A percentile compares a stretch with the other conserved stretches of the same genome.
Conservation (phyloP, 2,113 vertebrate species). For the Lota lota region DNA sequence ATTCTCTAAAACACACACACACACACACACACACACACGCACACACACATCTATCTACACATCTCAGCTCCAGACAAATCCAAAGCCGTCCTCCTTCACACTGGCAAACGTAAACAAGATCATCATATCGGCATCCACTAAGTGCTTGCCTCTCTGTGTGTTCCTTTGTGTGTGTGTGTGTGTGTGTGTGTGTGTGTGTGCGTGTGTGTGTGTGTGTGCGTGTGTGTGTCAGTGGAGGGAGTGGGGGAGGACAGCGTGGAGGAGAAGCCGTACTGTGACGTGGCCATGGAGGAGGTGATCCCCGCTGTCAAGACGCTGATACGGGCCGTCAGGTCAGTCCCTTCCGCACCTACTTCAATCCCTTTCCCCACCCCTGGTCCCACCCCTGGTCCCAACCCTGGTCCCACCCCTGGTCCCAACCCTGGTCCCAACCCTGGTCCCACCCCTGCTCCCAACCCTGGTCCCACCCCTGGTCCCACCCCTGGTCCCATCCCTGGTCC, state of each 20-base stretch:
- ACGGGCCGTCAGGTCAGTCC: slow-evolving; percentile 86
- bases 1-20: too few species aligned
- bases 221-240: slow-evolving; percentile 72
- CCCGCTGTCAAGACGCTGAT: slow-evolving; percentile 91
- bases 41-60: too few species aligned
- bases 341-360: too few species aligned
- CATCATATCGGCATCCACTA: not conserved
- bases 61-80: too few species aligned
- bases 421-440: too few species aligned
- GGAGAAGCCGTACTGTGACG: slow-evolving; percentile 88
- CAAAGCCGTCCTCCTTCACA: too few species aligned
- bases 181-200: slow-evolving; percentile 9
- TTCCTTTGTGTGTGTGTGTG: slow-evolving; percentile 7
- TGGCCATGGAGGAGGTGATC: slow-evolving; percentile 89
- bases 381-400: too few species aligned
- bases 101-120: not conserved
- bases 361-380: too few species aligned
- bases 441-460: too few species aligned
- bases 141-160: not conserved
- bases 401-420: too few species aligned
- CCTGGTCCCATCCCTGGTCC: too few species aligned
- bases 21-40: not conserved
- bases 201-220: slow-evolving; percentile 11
- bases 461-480: too few species aligned
- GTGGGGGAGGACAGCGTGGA: slow-evolving; percentile 82